Base-by-base conservation (phyloP, 2,888 invertebrate genomes). In the Antitype chi region DNA sequence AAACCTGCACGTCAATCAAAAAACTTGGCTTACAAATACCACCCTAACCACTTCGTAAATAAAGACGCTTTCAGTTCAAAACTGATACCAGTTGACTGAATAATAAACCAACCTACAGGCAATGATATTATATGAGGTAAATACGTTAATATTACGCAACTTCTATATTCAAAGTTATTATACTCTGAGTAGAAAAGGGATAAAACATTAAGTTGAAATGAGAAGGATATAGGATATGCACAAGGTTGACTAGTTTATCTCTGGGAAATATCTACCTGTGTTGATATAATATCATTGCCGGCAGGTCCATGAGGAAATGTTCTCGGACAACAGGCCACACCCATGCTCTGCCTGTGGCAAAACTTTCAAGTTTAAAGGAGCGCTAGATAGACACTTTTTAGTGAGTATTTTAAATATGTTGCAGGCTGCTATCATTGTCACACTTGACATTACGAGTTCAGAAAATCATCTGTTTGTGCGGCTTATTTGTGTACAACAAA, bases 311-410 rank as follows among this genome's bases (percentile, higher is more conserved):
- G 91, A 90, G 88, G 91, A 90, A 74, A 91, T 93, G 49, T 93
- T 92, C 86, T 93, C 92, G 0, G 84, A 72, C 25, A 59, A 47
- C 68, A 64, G 80, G 74, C 66, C 84, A n/a, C 72, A 80, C 86
- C 86, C 92, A 7, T 95, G 94, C 89, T 63, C 88, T 59, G 88
- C 92, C 13, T 95, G 94, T 88, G 85, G 85, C 72, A 95, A 95
- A 87, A 94, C 91, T 0, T 95, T 95, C 90, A 95, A 94, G 88
- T 88, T 90, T 74, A 94, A 94, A 80, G 93, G 93, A 8, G 94
- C 94, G 0, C 86, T 94, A 55, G 93, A 94, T 73, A 85, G 94
- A 25, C 94, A 94, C 80, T 93, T 91, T 72, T 79, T 93, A 85
- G 94, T 94, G 52, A 83, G 83, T 84, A 70, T 66, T 70, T 47